Conservation (phyloP, 1,140 invertebrate species). For the Diploscapter pachys region DNA sequence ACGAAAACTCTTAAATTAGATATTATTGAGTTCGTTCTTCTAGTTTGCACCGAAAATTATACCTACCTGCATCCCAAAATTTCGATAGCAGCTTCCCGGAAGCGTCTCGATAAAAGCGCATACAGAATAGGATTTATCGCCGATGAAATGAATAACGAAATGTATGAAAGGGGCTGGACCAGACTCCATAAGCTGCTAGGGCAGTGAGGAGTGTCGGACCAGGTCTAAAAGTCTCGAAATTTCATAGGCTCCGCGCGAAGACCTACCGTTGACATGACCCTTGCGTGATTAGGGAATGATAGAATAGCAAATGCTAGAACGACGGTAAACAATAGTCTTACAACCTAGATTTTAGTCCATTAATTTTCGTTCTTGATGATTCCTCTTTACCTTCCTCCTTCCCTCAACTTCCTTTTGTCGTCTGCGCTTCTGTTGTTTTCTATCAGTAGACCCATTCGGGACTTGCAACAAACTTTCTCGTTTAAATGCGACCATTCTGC, state of each 20-base stretch:
- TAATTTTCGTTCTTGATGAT: conserved; percentile 1
- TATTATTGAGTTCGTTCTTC: too few species aligned
- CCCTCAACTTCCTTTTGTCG: conserved; percentile 18
- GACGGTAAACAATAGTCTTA: conserved; percentile 54
- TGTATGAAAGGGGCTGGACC: conserved; percentile 51
- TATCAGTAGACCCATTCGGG: conserved; percentile 13
- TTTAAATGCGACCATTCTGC: conserved; percentile 15
- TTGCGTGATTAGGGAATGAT: conserved; percentile 51
- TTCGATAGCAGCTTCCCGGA: conserved; percentile 46
- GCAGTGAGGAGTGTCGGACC: conserved; percentile 39
- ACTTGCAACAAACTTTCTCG: conserved; percentile 30
- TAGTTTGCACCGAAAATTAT: background rate
- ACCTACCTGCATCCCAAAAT: conserved; percentile 27
- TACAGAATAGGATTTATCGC: conserved; percentile 54
- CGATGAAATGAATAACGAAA: conserved; percentile 48
- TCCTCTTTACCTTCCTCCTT: conserved; percentile 12
- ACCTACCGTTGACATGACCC: conserved; percentile 46
- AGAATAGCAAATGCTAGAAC: conserved; percentile 52
- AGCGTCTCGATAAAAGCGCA: conserved; percentile 53
- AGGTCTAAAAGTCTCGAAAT: conserved; percentile 42
- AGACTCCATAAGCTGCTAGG: conserved; percentile 41
- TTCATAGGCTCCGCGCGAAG: background rate
- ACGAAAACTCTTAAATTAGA: background rate
- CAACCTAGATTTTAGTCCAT: conserved; percentile 39
- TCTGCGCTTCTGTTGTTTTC: conserved; percentile 4